These are phyloP conservation scores for Lumbricus terrestris DNA, from an alignment of 2,888 invertebrate species.

Conservation along the genomic window DNA sequence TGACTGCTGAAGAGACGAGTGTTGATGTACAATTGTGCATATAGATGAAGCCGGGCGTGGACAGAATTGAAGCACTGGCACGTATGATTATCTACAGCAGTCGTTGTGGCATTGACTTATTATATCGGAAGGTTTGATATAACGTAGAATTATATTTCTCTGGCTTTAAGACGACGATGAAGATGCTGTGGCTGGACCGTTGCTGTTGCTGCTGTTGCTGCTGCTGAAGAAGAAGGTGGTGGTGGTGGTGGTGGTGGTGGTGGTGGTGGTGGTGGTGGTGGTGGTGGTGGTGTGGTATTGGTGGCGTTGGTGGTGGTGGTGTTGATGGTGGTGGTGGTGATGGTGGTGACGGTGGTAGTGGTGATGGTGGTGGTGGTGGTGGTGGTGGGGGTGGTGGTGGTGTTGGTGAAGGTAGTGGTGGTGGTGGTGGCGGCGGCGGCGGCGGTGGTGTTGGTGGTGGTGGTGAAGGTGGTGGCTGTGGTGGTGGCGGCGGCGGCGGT, in stretches of 20 bases:
- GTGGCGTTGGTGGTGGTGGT: neutral
- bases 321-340: neutral
- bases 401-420: neutral
- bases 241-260: slow-evolving; percentile 31
- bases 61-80: neutral
- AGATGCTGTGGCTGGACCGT: slow-evolving; percentile 25
- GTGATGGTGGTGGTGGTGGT: slow-evolving; percentile 29
- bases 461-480: slow-evolving; percentile 30
- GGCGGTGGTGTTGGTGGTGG: slow-evolving; percentile 29
- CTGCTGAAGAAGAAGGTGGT: slow-evolving; percentile 31
- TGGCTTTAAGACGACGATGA: slow-evolving; percentile 21
- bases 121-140: too few species aligned
- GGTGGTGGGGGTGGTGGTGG: slow-evolving; percentile 11
- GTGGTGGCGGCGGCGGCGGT: slow-evolving; percentile 12
- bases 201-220: slow-evolving; percentile 34
- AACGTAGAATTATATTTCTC: neutral
- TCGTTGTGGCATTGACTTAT: too few species aligned
- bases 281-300: slow-evolving; percentile 13
- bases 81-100: too few species aligned
- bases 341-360: slow-evolving; percentile 26
- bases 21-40: neutral
- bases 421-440: neutral
- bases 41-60: neutral
- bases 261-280: slow-evolving; percentile 24
- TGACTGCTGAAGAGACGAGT: neutral